These are phyloP conservation scores for Psephotus haematonotus DNA, from an alignment of 2,113 vertebrate species.

Conservation along the genomic window DNA sequence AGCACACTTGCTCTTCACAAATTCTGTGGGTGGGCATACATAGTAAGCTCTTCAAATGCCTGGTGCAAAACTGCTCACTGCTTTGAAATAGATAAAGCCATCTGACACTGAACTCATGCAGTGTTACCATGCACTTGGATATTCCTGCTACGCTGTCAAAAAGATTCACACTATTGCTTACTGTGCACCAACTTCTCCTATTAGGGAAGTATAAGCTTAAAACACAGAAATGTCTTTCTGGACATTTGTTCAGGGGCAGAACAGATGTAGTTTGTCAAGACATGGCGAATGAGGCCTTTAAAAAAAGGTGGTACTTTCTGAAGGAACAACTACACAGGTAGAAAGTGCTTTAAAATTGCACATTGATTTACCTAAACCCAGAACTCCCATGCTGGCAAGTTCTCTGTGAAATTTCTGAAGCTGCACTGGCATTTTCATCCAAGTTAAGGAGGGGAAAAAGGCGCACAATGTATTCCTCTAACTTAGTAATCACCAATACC, in stretches of 20 bases:
- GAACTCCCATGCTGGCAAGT: neutral
- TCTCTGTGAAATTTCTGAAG: neutral
- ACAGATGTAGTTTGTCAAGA: neutral
- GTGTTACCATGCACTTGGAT: neutral
- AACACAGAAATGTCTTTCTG: neutral
- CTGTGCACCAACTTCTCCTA: neutral
- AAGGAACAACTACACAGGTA: neutral
- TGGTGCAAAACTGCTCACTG: neutral
- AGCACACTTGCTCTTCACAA: neutral
- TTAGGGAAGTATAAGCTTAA: neutral
- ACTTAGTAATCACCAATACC: neutral
- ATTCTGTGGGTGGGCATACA: neutral
- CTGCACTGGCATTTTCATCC: neutral
- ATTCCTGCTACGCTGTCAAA: neutral
- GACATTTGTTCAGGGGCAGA: neutral
- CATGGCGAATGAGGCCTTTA: rapidly evolving
- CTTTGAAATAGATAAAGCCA: neutral
- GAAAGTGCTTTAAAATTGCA: neutral
- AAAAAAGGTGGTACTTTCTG: neutral
- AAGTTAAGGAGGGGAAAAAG: slow-evolving; percentile 38
- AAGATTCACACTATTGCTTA: neutral
- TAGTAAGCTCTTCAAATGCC: neutral
- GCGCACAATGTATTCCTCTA: slow-evolving; percentile 33
- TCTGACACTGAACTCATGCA: neutral
- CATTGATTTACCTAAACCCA: neutral